A percentile compares a stretch with the other conserved stretches of the same genome.
These are phyloP conservation scores for Cheirogaleus major DNA, from an alignment of 2,797 vertebrate genomes.

Conservation along the genomic window DNA sequence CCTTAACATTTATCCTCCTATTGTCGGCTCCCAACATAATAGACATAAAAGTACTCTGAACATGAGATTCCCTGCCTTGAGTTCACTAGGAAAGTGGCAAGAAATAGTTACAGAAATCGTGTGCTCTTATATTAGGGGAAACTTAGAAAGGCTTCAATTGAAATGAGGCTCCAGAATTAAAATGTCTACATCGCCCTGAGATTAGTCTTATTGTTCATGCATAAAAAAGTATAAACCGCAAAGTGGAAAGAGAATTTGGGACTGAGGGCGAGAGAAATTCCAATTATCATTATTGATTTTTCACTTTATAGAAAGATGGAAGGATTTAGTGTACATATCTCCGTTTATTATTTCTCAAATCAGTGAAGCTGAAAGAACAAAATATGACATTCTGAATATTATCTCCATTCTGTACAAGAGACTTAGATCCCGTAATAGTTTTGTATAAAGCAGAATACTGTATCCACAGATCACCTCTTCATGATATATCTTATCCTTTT, in stretches of 20 bases:
- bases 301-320: constrained; percentile 45
- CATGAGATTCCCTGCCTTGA: neutral
- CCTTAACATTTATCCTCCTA: neutral
- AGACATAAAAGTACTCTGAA: constrained; percentile 5
- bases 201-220: neutral
- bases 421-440: neutral
- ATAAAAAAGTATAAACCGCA: neutral
- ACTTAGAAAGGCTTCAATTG: neutral
- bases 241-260: neutral
- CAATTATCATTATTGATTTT: constrained; percentile 47
- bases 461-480: neutral
- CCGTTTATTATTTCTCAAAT: neutral
- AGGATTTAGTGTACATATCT: neutral
- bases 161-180: constrained; percentile 14
- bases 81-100: neutral
- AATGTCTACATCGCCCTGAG: neutral
- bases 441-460: neutral
- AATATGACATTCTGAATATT: neutral
- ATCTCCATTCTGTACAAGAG: neutral
- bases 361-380: neutral
- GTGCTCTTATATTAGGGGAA: constrained; percentile 45
- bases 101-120: neutral
- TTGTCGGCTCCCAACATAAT: neutral
- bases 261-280: constrained; percentile 23
- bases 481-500: neutral